Percentiles rank a stretch among this genome's conserved stretches.
phyloP scores from a whole-genome alignment of 2,113 vertebrate genomes.

The Heterochromis multidens region DNA sequence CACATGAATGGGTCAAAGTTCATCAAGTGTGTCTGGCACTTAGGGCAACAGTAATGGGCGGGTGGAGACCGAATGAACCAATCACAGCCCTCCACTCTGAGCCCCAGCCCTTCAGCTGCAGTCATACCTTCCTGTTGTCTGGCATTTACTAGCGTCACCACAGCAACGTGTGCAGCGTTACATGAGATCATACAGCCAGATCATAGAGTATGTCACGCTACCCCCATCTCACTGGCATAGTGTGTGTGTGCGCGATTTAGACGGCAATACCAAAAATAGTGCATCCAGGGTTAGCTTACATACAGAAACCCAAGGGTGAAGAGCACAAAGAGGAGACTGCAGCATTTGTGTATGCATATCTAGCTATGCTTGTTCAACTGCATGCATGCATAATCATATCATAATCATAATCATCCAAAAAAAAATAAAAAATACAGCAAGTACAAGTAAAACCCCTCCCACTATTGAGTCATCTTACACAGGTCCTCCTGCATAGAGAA shows the following conservation, averaged over 20 bases:
- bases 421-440: neutral
- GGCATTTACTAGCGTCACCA: conserved; percentile 9
- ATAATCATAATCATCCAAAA: too few relatives aligned
- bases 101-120: neutral
- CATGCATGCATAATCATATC: too few relatives aligned
- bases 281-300: conserved; percentile 7
- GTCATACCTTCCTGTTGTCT: conserved; percentile 27
- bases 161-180: conserved; percentile 15
- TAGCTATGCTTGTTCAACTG: neutral
- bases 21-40: neutral
- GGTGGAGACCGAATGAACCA: conserved; percentile 14
- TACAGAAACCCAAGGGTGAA: conserved; percentile 34
- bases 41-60: neutral
- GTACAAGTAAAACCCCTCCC: neutral
- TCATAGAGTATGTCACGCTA: neutral
- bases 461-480: neutral
- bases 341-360: neutral
- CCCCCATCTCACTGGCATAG: neutral
- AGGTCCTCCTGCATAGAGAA: neutral
- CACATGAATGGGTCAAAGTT: conserved; percentile 7
- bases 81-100: conserved; percentile 1
- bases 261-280: conserved; percentile 45
- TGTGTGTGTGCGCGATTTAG: neutral
- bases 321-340: neutral
- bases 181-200: conserved; percentile 9